A percentile compares a stretch with the other conserved stretches of the same genome.
These are phyloP conservation scores for Theocolax elegans DNA, from an alignment of 1,140 invertebrate genomes.

Conservation along the genomic window DNA sequence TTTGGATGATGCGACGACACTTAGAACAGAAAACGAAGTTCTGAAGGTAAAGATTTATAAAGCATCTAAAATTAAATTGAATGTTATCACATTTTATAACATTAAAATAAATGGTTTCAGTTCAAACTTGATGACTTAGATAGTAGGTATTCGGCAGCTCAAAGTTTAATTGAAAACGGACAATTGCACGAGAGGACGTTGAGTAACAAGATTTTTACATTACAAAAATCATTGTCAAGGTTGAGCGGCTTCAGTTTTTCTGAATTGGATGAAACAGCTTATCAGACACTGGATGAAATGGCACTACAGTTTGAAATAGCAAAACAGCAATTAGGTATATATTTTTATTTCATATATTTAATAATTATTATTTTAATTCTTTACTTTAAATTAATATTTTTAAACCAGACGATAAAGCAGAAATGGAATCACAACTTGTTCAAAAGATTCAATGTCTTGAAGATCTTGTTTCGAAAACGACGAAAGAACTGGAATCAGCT, in stretches of 20 bases:
- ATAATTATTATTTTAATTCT: background rate
- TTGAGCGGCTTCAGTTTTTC: conserved; percentile 54
- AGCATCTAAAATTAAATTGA: background rate
- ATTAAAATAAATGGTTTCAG: conserved; percentile 11
- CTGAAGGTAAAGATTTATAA: conserved; percentile 46
- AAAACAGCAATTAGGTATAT: conserved; percentile 49
- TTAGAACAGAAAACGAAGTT: conserved; percentile 57
- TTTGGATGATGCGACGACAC: conserved; percentile 47
- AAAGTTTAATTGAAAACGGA: conserved; percentile 54
- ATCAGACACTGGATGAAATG: conserved; percentile 59
- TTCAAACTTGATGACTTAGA: conserved; percentile 57
- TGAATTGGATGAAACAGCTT: conserved; percentile 60
- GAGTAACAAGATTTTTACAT: conserved; percentile 47
- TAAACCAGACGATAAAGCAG: conserved; percentile 54
- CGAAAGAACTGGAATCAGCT: conserved; percentile 52
- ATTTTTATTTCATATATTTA: background rate
- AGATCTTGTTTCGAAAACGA: conserved; percentile 48
- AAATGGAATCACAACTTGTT: conserved; percentile 53
- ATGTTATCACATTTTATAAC: background rate
- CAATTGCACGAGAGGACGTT: conserved; percentile 50
- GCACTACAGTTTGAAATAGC: conserved; percentile 55
- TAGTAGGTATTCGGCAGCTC: conserved; percentile 51
- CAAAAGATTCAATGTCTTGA: conserved; percentile 55
- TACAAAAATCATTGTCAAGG: conserved; percentile 54
- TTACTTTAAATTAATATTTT: background rate